Evolutionary conservation across 2,888 invertebrate species (phyloP).

Genomic region (Drosophila antonietae): DNA sequence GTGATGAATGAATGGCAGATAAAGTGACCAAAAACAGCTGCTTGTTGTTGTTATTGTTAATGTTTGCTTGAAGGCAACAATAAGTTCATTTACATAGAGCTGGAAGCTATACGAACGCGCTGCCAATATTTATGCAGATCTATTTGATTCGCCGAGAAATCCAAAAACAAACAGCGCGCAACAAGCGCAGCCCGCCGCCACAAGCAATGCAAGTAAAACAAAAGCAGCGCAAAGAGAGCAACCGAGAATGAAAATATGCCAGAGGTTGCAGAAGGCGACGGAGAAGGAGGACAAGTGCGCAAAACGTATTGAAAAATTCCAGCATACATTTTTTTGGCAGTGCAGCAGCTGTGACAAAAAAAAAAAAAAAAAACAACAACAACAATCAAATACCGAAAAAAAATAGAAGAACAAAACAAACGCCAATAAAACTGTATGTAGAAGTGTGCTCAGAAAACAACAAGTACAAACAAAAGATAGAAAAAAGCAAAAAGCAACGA

Average conservation of each 20-base stretch:
- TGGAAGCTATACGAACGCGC: not conserved
- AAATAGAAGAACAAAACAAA: constrained; percentile 15
- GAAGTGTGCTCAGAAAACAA: constrained; percentile 1
- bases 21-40: constrained; percentile 63
- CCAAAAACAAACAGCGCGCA: constrained; percentile 16
- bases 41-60: constrained; percentile 21
- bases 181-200: constrained; percentile 6
- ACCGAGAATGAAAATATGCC: constrained; percentile 15
- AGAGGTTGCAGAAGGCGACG: not conserved
- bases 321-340: constrained; percentile 34
- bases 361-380: constrained; percentile 11
- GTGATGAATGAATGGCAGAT: constrained; percentile 52
- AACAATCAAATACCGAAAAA: constrained; percentile 31
- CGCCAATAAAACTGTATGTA: constrained; percentile 50
- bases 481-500: constrained; percentile 38
- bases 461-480: not conserved
- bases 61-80: constrained; percentile 56
- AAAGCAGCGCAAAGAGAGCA: constrained; percentile 24
- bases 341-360: constrained; percentile 62
- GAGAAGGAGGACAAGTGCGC: constrained; percentile 6
- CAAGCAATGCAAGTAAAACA: constrained; percentile 7
- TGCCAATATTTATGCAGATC: constrained; percentile 6
- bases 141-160: constrained; percentile 3
- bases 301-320: constrained; percentile 54
- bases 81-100: constrained; percentile 59